phyloP scores from a whole-genome alignment of 2,797 vertebrate genomes.

The Ctenosaura bakeri region DNA sequence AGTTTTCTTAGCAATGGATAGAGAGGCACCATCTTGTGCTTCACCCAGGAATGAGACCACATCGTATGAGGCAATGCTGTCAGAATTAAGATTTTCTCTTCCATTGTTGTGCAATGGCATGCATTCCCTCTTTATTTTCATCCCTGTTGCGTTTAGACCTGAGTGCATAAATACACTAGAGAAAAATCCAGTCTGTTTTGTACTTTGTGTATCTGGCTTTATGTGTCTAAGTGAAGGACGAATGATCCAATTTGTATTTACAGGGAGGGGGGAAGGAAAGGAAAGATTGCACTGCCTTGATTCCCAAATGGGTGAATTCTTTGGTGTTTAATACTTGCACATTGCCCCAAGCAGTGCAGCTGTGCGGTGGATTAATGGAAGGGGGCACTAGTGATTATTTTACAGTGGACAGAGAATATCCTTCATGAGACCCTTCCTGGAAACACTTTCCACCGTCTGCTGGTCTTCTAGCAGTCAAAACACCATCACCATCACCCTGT shows the following conservation, averaged over 20 bases:
- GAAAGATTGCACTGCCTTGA: constrained; percentile 55
- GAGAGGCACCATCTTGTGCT: too few relatives aligned
- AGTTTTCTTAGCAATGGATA: too few relatives aligned
- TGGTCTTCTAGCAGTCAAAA: constrained; percentile 56
- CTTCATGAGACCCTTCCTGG: constrained; percentile 60
- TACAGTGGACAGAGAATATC: constrained; percentile 55
- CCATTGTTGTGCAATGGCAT: not conserved
- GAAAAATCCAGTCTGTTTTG: too few relatives aligned
- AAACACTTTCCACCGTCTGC: constrained; percentile 69
- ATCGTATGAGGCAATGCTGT: too few relatives aligned
- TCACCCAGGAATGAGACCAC: too few relatives aligned
- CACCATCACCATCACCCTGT: not conserved
- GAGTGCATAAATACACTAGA: too few relatives aligned
- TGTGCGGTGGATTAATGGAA: constrained; percentile 73
- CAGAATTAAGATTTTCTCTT: not conserved
- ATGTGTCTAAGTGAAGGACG: constrained; percentile 58
- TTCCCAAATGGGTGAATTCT: constrained; percentile 73
- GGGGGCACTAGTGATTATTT: constrained; percentile 62
- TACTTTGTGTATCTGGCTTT: not conserved
- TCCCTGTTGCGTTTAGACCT: not conserved
- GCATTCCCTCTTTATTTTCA: not conserved
- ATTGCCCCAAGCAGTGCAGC: constrained; percentile 68
- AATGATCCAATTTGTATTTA: constrained; percentile 57
- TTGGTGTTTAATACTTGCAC: constrained; percentile 64
- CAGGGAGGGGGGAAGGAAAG: too few relatives aligned